Percentiles rank a stretch among this genome's conserved stretches.
Evolutionary conservation across 2,797 vertebrate genomes (phyloP).

Genomic region (Pagetopsis macropterus): DNA sequence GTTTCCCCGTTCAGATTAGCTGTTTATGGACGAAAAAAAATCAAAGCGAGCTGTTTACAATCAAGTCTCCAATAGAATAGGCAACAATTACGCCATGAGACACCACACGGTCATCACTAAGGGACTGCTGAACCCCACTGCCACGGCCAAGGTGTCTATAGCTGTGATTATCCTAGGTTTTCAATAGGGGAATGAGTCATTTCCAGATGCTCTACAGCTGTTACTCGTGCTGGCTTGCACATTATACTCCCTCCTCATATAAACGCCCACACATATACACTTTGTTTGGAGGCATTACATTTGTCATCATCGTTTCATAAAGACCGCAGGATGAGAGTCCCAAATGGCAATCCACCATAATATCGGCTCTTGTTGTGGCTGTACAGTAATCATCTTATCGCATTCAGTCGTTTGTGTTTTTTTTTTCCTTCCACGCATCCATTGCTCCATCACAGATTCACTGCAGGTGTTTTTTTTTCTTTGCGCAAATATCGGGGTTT

Average conservation of each 20-base stretch:
- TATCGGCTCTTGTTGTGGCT: slow-evolving; percentile 12
- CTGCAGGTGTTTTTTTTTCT: slow-evolving; percentile 37
- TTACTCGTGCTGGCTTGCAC: slow-evolving; percentile 57
- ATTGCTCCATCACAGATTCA: slow-evolving; percentile 15
- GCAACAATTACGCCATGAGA: not conserved
- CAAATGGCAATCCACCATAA: slow-evolving; percentile 6
- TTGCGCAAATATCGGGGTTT: not conserved
- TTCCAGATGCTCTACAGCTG: slow-evolving; percentile 71
- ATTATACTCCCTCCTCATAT: slow-evolving; percentile 34
- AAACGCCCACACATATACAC: slow-evolving; percentile 36
- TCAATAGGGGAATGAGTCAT: slow-evolving; percentile 75
- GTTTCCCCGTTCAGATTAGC: not conserved
- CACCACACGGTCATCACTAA: not conserved
- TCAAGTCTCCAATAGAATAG: not conserved
- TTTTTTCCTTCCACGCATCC: slow-evolving; percentile 1
- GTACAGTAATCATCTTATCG: slow-evolving; percentile 25
- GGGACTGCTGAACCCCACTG: not conserved
- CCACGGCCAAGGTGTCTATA: slow-evolving; percentile 13
- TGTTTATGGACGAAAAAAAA: not conserved
- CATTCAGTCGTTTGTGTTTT: slow-evolving; percentile 3
- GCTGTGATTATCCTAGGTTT: slow-evolving; percentile 53
- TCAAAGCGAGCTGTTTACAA: not conserved
- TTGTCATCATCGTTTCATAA: slow-evolving; percentile 44
- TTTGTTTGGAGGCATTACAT: slow-evolving; percentile 49
- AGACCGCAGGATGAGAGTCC: slow-evolving; percentile 34